A percentile compares a stretch with the other conserved stretches of the same genome.
Conservation (phyloP, 2,888 invertebrate genomes). For the Tenthredo distinguenda region DNA sequence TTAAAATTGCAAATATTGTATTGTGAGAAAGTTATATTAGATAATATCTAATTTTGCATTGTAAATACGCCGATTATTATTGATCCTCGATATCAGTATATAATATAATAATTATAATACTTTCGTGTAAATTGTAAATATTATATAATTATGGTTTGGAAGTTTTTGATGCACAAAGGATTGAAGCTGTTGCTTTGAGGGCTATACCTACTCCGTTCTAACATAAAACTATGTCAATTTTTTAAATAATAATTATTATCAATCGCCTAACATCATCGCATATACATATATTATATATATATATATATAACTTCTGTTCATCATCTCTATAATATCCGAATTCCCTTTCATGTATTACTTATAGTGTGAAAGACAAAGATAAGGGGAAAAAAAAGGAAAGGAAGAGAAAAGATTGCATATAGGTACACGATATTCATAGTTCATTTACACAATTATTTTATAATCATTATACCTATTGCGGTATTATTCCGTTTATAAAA, state of each 20-base stretch:
- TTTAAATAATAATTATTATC: conserved; percentile 55
- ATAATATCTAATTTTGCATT: conserved; percentile 56
- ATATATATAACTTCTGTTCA: conserved; percentile 14
- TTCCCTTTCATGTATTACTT: not conserved
- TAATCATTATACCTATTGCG: not conserved
- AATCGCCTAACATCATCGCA: not conserved
- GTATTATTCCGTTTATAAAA: not conserved
- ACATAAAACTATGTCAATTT: conserved; percentile 63
- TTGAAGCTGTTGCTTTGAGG: conserved; percentile 58
- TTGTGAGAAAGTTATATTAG: conserved; percentile 18
- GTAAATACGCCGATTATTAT: conserved; percentile 54
- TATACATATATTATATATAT: not conserved
- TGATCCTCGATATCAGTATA: not conserved
- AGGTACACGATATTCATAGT: not conserved
- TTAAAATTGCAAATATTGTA: not conserved
- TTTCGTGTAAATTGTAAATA: conserved; percentile 3
- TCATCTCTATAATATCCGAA: not conserved
- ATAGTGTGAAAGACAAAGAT: conserved; percentile 48
- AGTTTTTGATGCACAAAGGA: conserved; percentile 62
- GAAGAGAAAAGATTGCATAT: conserved; percentile 50
- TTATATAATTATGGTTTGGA: conserved; percentile 53
- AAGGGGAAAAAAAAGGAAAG: conserved; percentile 49
- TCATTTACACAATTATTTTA: conserved; percentile 6
- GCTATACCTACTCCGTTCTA: conserved; percentile 57
- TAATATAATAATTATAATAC: conserved; percentile 6